Conservation (phyloP, 2,113 vertebrate genomes). For the Oostethus manadensis region DNA sequence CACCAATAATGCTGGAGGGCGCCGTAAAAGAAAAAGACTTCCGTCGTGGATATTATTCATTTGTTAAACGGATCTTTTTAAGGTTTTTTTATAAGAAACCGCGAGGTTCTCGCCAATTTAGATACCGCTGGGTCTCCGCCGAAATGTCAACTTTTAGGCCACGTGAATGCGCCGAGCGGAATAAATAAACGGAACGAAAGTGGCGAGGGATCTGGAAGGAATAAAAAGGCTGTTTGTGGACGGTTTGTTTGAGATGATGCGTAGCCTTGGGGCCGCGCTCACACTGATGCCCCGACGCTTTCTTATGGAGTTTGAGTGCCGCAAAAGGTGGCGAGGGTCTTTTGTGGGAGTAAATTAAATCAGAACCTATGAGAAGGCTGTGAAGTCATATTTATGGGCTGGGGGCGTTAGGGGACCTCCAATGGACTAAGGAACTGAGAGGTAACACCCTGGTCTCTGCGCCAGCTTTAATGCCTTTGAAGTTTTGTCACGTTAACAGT, state of each 20-base stretch:
- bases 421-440: too few relatives aligned
- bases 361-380: too few relatives aligned
- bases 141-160: constrained; percentile 16
- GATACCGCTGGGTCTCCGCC: background rate
- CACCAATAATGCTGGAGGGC: constrained; percentile 47
- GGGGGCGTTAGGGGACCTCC: too few relatives aligned
- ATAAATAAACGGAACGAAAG: constrained; percentile 9
- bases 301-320: constrained; percentile 1
- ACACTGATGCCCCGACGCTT: constrained; percentile 1
- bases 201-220: background rate
- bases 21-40: constrained; percentile 33
- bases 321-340: too few relatives aligned
- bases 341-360: too few relatives aligned
- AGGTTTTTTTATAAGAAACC: constrained; percentile 12
- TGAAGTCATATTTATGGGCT: too few relatives aligned
- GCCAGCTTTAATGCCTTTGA: too few relatives aligned
- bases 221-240: constrained; percentile 20
- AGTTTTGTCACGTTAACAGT: too few relatives aligned
- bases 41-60: constrained; percentile 47
- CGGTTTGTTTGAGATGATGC: constrained; percentile 12
- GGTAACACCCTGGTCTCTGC: too few relatives aligned
- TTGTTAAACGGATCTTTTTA: constrained; percentile 17
- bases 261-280: constrained; percentile 24
- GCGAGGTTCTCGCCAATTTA: constrained; percentile 2
- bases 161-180: background rate